These are phyloP conservation scores for Gymnothorax reevesii DNA, from an alignment of 2,797 vertebrate species.

Conservation along the genomic window DNA sequence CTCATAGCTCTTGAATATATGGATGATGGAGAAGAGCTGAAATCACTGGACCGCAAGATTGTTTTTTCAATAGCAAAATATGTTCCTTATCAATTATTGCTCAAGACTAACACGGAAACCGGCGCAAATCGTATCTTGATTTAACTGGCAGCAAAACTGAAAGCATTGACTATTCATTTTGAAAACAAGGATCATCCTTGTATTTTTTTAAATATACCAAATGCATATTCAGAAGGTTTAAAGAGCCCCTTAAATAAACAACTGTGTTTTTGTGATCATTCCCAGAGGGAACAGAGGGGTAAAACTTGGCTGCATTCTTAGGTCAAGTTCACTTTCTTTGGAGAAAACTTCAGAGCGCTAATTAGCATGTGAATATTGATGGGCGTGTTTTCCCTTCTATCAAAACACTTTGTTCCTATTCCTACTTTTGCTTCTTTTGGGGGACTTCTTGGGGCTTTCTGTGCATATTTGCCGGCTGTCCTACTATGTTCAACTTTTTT, in stretches of 20 bases:
- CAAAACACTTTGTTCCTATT: slow-evolving; percentile 1
- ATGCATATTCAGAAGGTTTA: slow-evolving; percentile 2
- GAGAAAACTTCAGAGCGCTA: slow-evolving; percentile 26
- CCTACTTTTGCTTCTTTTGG: background rate
- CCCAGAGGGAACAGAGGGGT: slow-evolving; percentile 17
- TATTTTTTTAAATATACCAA: background rate
- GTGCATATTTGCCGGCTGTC: slow-evolving; percentile 34
- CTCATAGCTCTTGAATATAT: background rate
- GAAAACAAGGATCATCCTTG: background rate
- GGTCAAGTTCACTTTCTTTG: slow-evolving; percentile 12
- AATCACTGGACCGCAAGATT: background rate
- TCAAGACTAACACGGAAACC: background rate
- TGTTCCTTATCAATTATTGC: background rate
- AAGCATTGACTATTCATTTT: background rate
- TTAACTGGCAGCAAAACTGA: background rate
- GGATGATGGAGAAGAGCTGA: background rate
- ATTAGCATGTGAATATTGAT: slow-evolving; percentile 48
- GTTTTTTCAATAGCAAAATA: background rate
- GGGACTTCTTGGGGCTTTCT: slow-evolving; percentile 1
- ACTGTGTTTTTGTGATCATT: slow-evolving; percentile 5
- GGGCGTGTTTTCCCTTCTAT: slow-evolving; percentile 33
- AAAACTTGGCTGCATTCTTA: slow-evolving; percentile 22
- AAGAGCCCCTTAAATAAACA: slow-evolving; percentile 13
- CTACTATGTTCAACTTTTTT: slow-evolving; percentile 29
- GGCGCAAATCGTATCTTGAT: background rate